Base-by-base conservation (phyloP, 2,113 vertebrate species). In the Hystrix brachyura region DNA sequence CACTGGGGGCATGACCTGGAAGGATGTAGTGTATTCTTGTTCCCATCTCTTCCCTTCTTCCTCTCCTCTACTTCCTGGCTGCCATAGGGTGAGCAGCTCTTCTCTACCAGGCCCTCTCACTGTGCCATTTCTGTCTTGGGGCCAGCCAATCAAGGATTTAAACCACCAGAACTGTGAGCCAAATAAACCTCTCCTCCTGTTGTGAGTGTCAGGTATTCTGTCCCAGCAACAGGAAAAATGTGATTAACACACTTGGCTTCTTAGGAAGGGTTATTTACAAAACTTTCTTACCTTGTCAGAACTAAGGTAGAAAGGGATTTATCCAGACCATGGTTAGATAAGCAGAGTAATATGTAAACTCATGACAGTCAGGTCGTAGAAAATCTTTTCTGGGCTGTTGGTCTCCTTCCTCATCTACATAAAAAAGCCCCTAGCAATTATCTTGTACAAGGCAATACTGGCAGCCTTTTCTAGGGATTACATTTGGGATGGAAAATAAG, bases 191-290 rank as follows among this genome's bases (percentile, higher is more conserved):
- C 74, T 53, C 46, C 43, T 25, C 14, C 29, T 79, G 27, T 91
- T 53, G 76, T 32, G 55, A 15, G 55, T 15, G 27, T 78, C 27
- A 46, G 43, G 71, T 27, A 74, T 74, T 51, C 32, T 78, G 48
- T 32, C 15, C 27, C 23, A 53, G 48, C 74, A 78, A 32, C 48
- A 78, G 48, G 74, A 78, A 79, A 53, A 79, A 18, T 27, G 27
- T 79, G 76, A 79, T 48, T 48, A 79, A 53, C 17, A 34, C 29
- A 79, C 29, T 79, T 53, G 76, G 48, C 48, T 53, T 79, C 34
- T 84, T n/a, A 21, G 79, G 13, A 94, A 83, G 82, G 72, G 25
- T 53, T 27, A 92, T 64, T 91, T 19, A 34, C 46, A 95, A 87
- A 87, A 59, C 12, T 65, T 10, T 62, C 38, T 86, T 23, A 25